Percentiles rank a stretch among this genome's conserved stretches.
Conservation (phyloP, 2,888 invertebrate genomes). For the Brachycybe producta region DNA sequence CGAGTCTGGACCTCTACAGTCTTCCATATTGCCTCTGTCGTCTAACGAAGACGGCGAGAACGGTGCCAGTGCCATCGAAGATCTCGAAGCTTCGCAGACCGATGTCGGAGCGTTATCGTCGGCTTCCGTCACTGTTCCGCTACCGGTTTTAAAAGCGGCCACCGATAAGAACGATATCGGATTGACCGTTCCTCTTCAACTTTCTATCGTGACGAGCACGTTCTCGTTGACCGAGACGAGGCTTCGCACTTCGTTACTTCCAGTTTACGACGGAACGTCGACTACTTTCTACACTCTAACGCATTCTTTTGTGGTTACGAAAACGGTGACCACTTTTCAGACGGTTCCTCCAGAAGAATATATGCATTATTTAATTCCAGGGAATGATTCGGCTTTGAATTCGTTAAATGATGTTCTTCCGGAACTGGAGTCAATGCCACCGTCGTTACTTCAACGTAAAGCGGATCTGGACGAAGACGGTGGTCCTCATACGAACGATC, state of each 20-base stretch:
- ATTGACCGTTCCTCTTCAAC: constrained; percentile 48
- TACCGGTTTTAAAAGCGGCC: not conserved
- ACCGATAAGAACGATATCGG: not conserved
- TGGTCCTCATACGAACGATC: too few species aligned
- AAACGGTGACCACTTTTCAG: constrained; percentile 45
- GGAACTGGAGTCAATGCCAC: not conserved
- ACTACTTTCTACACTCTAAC: constrained; percentile 64
- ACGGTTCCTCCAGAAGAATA: constrained; percentile 20
- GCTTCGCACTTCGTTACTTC: constrained; percentile 76
- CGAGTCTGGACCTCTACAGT: not conserved
- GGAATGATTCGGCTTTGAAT: constrained; percentile 7
- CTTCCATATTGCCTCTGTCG: not conserved
- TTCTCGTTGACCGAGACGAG: constrained; percentile 81
- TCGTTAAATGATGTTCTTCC: constrained; percentile 10
- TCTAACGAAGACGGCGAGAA: not conserved
- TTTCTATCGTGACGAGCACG: constrained; percentile 63
- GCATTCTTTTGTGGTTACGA: constrained; percentile 75
- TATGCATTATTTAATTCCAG: constrained; percentile 16
- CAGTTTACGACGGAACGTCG: constrained; percentile 58
- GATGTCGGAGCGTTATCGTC: not conserved
- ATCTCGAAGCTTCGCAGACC: too few species aligned
- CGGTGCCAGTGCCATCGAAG: too few species aligned
- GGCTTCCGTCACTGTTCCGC: not conserved
- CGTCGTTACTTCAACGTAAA: not conserved
- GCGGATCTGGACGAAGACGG: constrained; percentile 1